phyloP scores from a whole-genome alignment of 2,113 vertebrate genomes.

The Conger conger region DNA sequence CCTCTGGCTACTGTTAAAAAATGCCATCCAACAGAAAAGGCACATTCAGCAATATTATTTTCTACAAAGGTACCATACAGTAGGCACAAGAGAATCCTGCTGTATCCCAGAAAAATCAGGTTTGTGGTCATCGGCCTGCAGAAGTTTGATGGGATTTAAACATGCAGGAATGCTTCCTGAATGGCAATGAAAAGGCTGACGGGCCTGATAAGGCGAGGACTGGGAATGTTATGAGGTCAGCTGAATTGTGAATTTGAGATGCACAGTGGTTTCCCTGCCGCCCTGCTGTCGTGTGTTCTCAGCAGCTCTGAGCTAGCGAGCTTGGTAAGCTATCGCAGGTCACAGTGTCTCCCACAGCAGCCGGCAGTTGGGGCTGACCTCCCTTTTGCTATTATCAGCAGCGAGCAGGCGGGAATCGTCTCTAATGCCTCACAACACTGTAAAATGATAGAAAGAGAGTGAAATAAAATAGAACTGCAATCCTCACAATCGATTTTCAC shows the following conservation, averaged over 20 bases:
- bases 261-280: not conserved
- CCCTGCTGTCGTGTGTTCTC: not conserved
- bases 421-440: slow-evolving; percentile 65
- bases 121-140: not conserved
- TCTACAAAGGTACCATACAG: not conserved
- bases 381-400: slow-evolving; percentile 63
- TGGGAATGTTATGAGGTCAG: not conserved
- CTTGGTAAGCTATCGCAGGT: not conserved
- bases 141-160: not conserved
- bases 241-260: not conserved
- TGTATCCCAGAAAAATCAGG: not conserved
- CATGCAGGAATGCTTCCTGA: not conserved
- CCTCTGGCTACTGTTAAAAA: not conserved
- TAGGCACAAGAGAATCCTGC: not conserved
- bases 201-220: not conserved
- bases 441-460: slow-evolving; percentile 72
- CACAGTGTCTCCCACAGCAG: slow-evolving; percentile 16
- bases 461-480: slow-evolving; percentile 83
- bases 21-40: not conserved
- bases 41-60: not conserved
- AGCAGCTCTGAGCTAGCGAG: not conserved
- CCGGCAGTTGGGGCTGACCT: slow-evolving; percentile 39
- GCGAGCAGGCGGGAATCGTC: slow-evolving; percentile 58
- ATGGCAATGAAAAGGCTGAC: slow-evolving; percentile 10
- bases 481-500: slow-evolving; percentile 82